Percentiles rank a stretch among this genome's conserved stretches.
Conservation (phyloP, 2,888 invertebrate genomes). For the Parascotia fuliginaria region DNA sequence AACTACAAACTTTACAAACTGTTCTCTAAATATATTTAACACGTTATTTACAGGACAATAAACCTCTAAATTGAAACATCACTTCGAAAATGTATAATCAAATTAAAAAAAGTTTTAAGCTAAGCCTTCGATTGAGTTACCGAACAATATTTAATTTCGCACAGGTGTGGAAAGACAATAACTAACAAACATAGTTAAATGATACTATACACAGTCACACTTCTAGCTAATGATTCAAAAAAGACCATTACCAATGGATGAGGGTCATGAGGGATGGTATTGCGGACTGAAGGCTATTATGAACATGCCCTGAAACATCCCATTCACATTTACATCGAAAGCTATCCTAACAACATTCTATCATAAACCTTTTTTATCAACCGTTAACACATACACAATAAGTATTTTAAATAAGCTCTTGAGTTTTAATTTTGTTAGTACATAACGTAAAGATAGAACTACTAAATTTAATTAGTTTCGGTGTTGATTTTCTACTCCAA, state of each 20-base stretch:
- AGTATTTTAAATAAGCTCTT: too few species aligned
- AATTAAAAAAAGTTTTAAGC: not conserved
- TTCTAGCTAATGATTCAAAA: constrained; percentile 75
- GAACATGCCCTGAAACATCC: constrained; percentile 62
- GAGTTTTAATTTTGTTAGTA: too few species aligned
- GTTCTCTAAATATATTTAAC: too few species aligned
- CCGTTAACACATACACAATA: not conserved
- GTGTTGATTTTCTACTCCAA: too few species aligned
- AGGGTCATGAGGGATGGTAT: constrained; percentile 55
- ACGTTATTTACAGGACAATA: too few species aligned
- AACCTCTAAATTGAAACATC: not conserved
- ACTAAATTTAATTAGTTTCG: too few species aligned
- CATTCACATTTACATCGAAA: constrained; percentile 52
- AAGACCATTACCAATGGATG: constrained; percentile 69
- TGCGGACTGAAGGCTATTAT: constrained; percentile 45
- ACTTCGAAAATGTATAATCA: not conserved
- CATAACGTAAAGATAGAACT: too few species aligned
- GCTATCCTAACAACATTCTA: constrained; percentile 46
- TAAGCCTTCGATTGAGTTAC: not conserved
- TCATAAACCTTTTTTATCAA: constrained; percentile 1
- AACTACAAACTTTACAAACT: too few species aligned
- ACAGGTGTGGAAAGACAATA: constrained; percentile 72
- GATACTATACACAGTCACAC: constrained; percentile 68
- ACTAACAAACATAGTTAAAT: constrained; percentile 56
- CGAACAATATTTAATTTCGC: not conserved